Evolutionary conservation across 2,113 vertebrate species (phyloP).

Genomic region (Cathartes aura): DNA sequence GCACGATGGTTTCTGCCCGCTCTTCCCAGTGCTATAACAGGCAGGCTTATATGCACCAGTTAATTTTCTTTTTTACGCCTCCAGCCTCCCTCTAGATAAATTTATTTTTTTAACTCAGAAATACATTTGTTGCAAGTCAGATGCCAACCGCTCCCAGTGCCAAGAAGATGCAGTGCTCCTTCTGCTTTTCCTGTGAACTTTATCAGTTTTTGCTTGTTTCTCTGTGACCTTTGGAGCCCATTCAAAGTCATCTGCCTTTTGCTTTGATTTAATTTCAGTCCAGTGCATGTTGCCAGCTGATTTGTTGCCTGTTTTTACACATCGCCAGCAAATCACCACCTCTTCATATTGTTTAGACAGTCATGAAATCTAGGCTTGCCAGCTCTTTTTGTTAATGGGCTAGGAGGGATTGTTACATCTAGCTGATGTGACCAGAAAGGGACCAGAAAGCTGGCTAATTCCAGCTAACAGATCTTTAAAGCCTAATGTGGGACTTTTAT

Average conservation of each 20-base stretch:
- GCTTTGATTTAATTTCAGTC: slow-evolving; percentile 45
- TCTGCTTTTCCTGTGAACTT: slow-evolving; percentile 50
- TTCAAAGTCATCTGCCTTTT: slow-evolving; percentile 63
- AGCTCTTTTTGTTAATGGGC: slow-evolving; percentile 48
- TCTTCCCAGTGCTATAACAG: neutral
- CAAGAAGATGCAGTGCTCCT: slow-evolving; percentile 47
- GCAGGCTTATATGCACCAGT: neutral
- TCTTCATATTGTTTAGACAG: slow-evolving; percentile 63
- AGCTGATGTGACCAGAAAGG: neutral
- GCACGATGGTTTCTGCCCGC: neutral
- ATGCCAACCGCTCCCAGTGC: slow-evolving; percentile 22
- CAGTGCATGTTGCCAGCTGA: slow-evolving; percentile 24
- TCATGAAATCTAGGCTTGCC: slow-evolving; percentile 49
- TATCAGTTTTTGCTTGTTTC: slow-evolving; percentile 47
- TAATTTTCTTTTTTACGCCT: neutral
- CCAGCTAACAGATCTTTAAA: slow-evolving; percentile 42
- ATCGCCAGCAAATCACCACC: slow-evolving; percentile 55
- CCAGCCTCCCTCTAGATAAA: slow-evolving; percentile 35
- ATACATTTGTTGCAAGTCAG: neutral
- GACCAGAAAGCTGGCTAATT: slow-evolving; percentile 25
- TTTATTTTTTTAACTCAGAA: slow-evolving; percentile 15
- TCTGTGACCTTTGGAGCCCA: slow-evolving; percentile 45
- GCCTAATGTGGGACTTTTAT: neutral
- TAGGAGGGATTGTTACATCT: slow-evolving; percentile 27
- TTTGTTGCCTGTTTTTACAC: slow-evolving; percentile 60